Conservation (phyloP, 2,113 vertebrate genomes). For the Bufo bufo region DNA sequence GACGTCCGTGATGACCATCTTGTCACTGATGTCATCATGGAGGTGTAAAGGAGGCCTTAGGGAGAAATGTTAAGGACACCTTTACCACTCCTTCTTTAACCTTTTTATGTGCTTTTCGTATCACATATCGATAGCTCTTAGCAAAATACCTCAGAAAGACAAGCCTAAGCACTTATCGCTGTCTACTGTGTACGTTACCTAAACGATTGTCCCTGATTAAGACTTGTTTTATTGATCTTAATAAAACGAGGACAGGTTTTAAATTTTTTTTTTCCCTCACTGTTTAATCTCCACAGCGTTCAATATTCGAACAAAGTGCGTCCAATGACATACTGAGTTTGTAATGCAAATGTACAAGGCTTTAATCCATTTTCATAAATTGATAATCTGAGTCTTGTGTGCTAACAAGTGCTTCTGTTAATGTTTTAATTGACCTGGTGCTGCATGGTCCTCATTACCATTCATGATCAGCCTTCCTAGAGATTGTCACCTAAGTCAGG, state of each 20-base stretch:
- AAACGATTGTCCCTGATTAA: neutral
- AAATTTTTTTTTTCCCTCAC: neutral
- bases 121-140: no score
- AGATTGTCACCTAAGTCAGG: neutral
- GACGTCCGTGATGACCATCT: no score
- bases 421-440: slow-evolving; percentile 10
- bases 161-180: no score
- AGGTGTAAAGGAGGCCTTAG: no score
- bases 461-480: neutral
- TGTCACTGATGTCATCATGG: no score
- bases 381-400: slow-evolving; percentile 3
- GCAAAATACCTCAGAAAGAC: no score
- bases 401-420: neutral
- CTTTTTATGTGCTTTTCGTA: no score
- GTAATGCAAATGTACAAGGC: neutral
- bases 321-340: neutral
- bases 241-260: neutral
- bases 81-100: no score
- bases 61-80: no score
- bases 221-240: neutral
- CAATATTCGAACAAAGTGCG: neutral
- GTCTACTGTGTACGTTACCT: no score
- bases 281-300: neutral
- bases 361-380: neutral
- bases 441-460: neutral